Conservation (phyloP, 1,140 invertebrate species). For the Plectrocnemia conspersa region DNA sequence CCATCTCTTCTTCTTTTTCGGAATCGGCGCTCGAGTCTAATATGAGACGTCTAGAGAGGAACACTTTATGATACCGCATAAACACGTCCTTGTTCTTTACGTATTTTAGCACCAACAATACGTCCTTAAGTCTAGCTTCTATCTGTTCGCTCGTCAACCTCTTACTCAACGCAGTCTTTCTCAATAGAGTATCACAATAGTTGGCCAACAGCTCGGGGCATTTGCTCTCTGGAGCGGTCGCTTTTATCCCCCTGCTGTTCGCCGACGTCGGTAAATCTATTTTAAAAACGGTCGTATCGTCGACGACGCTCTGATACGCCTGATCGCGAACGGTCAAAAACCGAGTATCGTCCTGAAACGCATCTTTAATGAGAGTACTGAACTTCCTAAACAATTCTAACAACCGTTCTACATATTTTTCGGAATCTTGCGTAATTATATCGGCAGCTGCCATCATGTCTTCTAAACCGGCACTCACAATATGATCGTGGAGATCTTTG, state of each 20-base stretch:
- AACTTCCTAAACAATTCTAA: constrained; percentile 90
- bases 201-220: constrained; percentile 98
- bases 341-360: constrained; percentile 94
- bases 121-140: constrained; percentile 86
- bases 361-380: constrained; percentile 87
- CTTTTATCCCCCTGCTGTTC: constrained; percentile 55
- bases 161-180: constrained; percentile 95
- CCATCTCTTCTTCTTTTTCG: constrained; percentile 99
- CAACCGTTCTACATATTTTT: constrained; percentile 97
- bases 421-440: constrained; percentile 95
- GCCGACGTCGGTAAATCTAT: constrained; percentile 59
- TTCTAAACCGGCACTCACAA: constrained; percentile 86
- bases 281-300: constrained; percentile 96
- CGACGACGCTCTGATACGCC: constrained; percentile 96
- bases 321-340: constrained; percentile 98
- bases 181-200: constrained; percentile 98
- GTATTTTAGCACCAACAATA: constrained; percentile 95
- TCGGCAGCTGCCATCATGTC: constrained; percentile 97
- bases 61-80: constrained; percentile 98
- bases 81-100: constrained; percentile 99
- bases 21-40: constrained; percentile 96
- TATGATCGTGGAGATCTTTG: constrained; percentile 87
- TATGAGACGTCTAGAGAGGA: constrained; percentile 92
- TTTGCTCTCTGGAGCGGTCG: constrained; percentile 56
- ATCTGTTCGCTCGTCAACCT: constrained; percentile 97